Evolutionary conservation across 2,797 vertebrate genomes (phyloP), one percentile per base, ranked within the genome.

Genomic region (Heterohyrax brucei): DNA sequence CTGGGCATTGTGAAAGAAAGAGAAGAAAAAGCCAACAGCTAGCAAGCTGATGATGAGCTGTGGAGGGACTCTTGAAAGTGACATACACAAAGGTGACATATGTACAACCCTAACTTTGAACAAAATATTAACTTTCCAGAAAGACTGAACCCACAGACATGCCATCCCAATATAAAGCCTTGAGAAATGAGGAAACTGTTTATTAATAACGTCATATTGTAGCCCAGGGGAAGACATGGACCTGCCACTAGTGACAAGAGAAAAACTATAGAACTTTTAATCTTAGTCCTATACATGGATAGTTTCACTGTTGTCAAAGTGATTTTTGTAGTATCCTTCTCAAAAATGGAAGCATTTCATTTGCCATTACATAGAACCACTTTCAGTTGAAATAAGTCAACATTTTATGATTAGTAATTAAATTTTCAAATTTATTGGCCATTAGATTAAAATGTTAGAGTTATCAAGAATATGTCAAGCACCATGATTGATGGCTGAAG

Each of bases 101-200:
- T 10, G 16, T 3, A 64, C 48, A 87, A 83, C 18, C 39, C 8
- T 3, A 48, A 77, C 14, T 91, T 59, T 44, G 89, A 75, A 81
- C 30, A 64, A 39, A 79, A 12, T 76, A 50, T 50, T 77, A 61
- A 64, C 48, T 70, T 96, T 93, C 81, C 46, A 28, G 81, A 91
- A 92, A 56, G 14, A 80, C 28, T 46, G n/a, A 66, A 46, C 28
- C 6, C 0, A n/a, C n/a, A n/a, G 3, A 68, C 28, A 48, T 8
- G 10, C 22, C 26, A 64, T 72, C 30, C 10, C 10, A 73, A 75
- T 22, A 95, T 33, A 68, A 87, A 84, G 30, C 7, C 68, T 80
- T 56, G 33, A 64, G 73, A 94, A 89, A 85, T 64, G 85, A 94
- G 44, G 72, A 70, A 76, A 73, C 39, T 82, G 50, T 93, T 95